Conservation (phyloP, 2,113 vertebrate genomes). For the Nicator chloris region DNA sequence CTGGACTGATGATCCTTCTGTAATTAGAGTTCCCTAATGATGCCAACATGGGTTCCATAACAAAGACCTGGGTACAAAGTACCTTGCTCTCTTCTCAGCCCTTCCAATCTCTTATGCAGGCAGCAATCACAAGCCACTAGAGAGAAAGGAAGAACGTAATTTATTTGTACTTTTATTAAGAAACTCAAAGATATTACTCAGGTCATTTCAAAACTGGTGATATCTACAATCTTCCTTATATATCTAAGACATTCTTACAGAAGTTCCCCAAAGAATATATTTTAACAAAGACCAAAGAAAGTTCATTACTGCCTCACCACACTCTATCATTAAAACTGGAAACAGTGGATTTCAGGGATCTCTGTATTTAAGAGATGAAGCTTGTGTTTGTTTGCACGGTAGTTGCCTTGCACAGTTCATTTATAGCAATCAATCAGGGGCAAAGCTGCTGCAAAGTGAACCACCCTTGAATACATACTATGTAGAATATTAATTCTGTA, state of each 20-base stretch:
- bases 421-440: not conserved
- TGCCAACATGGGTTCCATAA: not conserved
- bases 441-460: conserved; percentile 5
- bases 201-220: not conserved
- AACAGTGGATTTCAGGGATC: not conserved
- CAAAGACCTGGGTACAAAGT: not conserved
- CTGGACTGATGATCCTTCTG: not conserved
- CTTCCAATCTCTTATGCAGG: not conserved
- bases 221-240: not conserved
- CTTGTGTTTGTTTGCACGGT: not conserved
- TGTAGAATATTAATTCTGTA: not conserved
- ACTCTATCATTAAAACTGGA: not conserved
- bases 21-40: not conserved
- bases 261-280: not conserved
- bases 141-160: not conserved
- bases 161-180: not conserved
- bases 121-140: not conserved
- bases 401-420: not conserved
- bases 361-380: not conserved
- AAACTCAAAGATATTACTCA: not conserved
- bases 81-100: not conserved
- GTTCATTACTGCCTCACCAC: not conserved
- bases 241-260: not conserved
- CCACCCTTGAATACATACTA: not conserved
- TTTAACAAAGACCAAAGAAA: not conserved